Evolutionary conservation across 2,113 vertebrate species (phyloP).

Genomic region (Fulmarus glacialis): DNA sequence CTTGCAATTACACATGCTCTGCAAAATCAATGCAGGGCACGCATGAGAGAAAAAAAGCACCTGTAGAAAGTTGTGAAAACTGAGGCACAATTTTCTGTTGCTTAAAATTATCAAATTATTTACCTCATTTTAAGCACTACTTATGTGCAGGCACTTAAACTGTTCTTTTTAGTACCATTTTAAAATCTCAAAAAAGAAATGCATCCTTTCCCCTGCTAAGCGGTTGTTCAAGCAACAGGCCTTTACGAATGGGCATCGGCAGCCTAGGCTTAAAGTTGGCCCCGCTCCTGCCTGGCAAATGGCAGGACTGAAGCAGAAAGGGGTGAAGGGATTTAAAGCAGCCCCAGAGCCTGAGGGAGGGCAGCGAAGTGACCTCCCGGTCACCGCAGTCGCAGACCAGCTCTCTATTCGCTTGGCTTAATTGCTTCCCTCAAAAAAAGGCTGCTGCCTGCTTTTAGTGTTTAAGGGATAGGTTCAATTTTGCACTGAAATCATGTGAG

Average conservation of each 20-base stretch:
- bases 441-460: not conserved
- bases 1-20: not conserved
- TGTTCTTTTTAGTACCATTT: not conserved
- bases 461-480: not conserved
- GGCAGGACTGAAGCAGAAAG: not conserved
- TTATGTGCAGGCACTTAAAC: not conserved
- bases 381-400: not conserved
- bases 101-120: not conserved
- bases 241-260: fast-evolving
- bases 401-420: not conserved
- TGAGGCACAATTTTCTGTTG: not conserved
- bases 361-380: not conserved
- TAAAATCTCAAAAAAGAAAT: not conserved
- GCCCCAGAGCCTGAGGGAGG: not conserved
- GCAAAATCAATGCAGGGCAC: not conserved
- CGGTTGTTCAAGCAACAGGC: not conserved
- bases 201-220: not conserved
- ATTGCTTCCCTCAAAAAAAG: not conserved
- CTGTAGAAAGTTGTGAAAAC: not conserved
- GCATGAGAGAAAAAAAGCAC: not conserved
- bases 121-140: not conserved
- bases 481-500: not conserved
- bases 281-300: not conserved
- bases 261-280: not conserved
- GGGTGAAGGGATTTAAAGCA: not conserved